phyloP scores from a whole-genome alignment of 2,888 invertebrate genomes.

The Pristionchus mayeri region DNA sequence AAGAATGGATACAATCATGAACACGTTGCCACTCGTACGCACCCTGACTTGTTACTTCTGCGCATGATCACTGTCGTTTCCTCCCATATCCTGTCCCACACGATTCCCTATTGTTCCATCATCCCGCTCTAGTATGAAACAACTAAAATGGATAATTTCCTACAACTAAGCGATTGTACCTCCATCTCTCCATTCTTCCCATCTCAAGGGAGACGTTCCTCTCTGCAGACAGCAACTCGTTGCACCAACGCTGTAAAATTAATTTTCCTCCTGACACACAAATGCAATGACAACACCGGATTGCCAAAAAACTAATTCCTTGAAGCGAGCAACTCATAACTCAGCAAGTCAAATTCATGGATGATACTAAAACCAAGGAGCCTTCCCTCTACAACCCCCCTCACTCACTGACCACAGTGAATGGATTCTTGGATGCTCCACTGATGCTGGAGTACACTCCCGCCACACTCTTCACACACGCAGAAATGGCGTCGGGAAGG shows the following conservation, averaged over 20 bases:
- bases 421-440: background rate
- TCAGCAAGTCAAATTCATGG: too few species aligned
- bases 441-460: background rate
- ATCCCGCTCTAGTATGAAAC: background rate
- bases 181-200: background rate
- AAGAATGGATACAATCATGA: too few species aligned
- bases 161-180: too few species aligned
- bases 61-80: too few species aligned
- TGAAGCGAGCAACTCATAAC: background rate
- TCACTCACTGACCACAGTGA: background rate
- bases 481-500: slow-evolving; percentile 26
- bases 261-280: background rate
- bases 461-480: background rate
- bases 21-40: too few species aligned
- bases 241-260: slow-evolving; percentile 5
- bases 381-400: background rate
- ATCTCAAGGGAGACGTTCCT: background rate
- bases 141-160: too few species aligned
- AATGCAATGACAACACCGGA: too few species aligned
- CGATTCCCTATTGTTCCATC: too few species aligned
- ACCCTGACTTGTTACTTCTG: too few species aligned
- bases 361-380: too few species aligned
- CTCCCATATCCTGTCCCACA: too few species aligned
- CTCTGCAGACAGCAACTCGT: background rate
- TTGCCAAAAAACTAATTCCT: too few species aligned